Evolutionary conservation across 2,113 vertebrate genomes (phyloP).

Genomic region (Bujurquina vittata): DNA sequence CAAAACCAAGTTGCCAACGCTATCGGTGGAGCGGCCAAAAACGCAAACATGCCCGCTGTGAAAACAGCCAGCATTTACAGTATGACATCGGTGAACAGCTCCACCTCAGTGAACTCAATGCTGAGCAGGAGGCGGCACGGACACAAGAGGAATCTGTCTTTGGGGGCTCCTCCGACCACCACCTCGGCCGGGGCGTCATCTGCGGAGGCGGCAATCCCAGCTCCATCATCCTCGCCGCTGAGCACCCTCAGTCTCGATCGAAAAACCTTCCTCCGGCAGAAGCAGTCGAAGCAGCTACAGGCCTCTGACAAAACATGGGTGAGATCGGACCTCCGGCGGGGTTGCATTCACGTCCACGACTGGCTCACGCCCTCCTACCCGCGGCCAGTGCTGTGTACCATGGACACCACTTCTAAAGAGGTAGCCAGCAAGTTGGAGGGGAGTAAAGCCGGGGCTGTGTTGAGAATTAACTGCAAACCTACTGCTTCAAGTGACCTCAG

Average conservation of each 20-base stretch:
- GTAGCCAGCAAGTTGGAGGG: constrained; percentile 83
- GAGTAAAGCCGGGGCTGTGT: constrained; percentile 77
- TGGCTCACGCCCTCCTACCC: constrained; percentile 81
- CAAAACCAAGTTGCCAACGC: constrained; percentile 74
- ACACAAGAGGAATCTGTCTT: constrained; percentile 86
- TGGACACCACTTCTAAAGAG: constrained; percentile 86
- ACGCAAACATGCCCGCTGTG: constrained; percentile 40
- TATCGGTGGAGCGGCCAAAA: constrained; percentile 52
- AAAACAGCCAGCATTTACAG: constrained; percentile 65
- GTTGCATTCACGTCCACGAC: constrained; percentile 89
- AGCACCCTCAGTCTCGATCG: constrained; percentile 88
- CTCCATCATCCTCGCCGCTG: constrained; percentile 70
- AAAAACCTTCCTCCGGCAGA: constrained; percentile 83
- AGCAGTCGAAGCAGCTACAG: constrained; percentile 86
- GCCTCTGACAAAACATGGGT: constrained; percentile 88
- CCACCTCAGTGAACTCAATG: constrained; percentile 81
- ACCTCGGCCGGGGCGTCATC: constrained; percentile 48
- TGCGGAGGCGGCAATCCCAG: constrained; percentile 44
- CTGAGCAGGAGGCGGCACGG: constrained; percentile 78
- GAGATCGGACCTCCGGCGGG: constrained; percentile 84
- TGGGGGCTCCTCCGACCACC: constrained; percentile 73
- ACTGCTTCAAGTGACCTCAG: constrained; percentile 23
- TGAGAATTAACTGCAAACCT: constrained; percentile 77
- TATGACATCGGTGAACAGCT: constrained; percentile 52
- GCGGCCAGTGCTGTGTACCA: constrained; percentile 88